Base-by-base conservation (phyloP, 2,113 vertebrate genomes). In the Callithrix jacchus region DNA sequence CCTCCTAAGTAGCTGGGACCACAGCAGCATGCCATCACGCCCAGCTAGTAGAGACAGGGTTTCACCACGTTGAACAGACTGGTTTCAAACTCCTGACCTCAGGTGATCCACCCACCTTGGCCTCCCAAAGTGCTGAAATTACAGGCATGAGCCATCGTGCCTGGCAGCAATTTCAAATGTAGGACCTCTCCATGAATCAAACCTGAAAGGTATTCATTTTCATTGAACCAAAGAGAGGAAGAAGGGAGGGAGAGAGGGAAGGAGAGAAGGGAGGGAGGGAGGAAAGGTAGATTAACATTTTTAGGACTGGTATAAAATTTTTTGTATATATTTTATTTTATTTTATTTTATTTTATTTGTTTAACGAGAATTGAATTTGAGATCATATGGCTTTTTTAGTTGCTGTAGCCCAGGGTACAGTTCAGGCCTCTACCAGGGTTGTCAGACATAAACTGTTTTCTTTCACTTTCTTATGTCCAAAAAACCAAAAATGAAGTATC, bases 401-500 rank as follows among this genome's bases (percentile, higher is more conserved):
- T 82, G 14, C 42, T 68, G 0, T 89, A 71, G 27, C 47, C 35
- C 52, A 73, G 35, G 42, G 47, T 83, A 86, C 42, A 92, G 84
- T 91, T 94, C 54, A 83, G 76, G 25, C 40, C 42, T 85, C 70
- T 81, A 70, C 30, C 20, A 80, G 80, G 64, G 40, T 73, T 35
- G 13, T 79, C 68, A 83, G 54, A 87, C 3, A 82, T 42, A 23
- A 93, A 81, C 4, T 87, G 18, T 86, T 94, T 96, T 77, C 16
- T 82, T 77, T n/a, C 10, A 66, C 35, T 68, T 83, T 93, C 73
- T 91, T 58, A 52, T 89, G 17, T 95, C 54, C 56, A 76, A 93
- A 87, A 89, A 79, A 30, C 8, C 82, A 97, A 94, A 97, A 94
- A 94, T 73, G 76, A 95, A 82, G 85, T 25, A 47, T 52, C 42